These are phyloP conservation scores for Caradrina clavipalpis DNA, from an alignment of 2,888 invertebrate genomes.

Conservation along the genomic window DNA sequence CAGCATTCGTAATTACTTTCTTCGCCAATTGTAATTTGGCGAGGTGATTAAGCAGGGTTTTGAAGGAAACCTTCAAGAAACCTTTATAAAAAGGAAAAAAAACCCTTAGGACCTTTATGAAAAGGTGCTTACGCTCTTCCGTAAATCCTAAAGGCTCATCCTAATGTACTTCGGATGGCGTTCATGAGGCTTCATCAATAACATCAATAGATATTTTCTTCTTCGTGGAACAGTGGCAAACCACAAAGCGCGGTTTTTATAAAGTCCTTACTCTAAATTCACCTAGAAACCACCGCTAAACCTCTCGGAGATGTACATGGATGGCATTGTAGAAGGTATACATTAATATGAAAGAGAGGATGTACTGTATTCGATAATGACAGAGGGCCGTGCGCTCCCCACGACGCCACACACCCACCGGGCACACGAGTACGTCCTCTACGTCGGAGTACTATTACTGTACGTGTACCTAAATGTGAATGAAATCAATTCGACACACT, in stretches of 20 bases:
- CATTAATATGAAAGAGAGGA: not conserved
- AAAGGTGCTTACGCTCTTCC: not conserved
- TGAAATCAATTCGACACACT: constrained; percentile 53
- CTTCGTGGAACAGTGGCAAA: not conserved
- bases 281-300: too few relatives aligned
- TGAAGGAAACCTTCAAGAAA: not conserved
- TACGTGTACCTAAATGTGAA: constrained; percentile 51
- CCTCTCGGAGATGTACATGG: too few relatives aligned
- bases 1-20: not conserved
- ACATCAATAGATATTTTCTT: not conserved
- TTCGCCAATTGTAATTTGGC: not conserved
- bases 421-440: constrained; percentile 9
- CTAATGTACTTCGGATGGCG: not conserved
- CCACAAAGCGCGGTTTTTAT: not conserved
- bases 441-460: constrained; percentile 46
- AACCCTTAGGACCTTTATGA: not conserved
- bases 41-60: not conserved
- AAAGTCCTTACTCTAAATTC: not conserved
- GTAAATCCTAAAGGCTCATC: not conserved
- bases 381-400: constrained; percentile 20
- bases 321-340: too few relatives aligned
- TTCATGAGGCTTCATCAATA: not conserved
- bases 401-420: constrained; percentile 1
- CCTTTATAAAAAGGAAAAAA: not conserved
- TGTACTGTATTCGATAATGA: constrained; percentile 4